Evolutionary conservation across 2,113 vertebrate species (phyloP).

Genomic region (Micronisus gabar): DNA sequence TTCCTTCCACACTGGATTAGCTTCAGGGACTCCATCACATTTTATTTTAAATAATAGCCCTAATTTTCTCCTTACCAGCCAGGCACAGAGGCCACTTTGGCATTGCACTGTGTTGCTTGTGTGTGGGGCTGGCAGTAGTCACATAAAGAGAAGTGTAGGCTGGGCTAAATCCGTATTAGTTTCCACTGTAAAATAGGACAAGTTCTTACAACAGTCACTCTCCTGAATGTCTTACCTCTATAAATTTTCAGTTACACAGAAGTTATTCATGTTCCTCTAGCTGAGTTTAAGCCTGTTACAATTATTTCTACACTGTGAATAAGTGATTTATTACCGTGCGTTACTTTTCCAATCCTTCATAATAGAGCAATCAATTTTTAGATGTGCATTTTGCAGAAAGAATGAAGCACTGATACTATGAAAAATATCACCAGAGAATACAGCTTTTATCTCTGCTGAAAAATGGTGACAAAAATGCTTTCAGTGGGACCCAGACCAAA

Average conservation of each 20-base stretch:
- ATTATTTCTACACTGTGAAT: not conserved
- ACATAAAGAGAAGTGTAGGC: not conserved
- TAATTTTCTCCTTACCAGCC: not conserved
- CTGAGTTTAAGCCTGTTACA: not conserved
- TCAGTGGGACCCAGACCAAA: not conserved
- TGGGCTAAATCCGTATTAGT: not conserved
- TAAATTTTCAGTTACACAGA: not conserved
- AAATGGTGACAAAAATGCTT: not conserved
- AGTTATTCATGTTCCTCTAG: not conserved
- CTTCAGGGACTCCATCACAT: not conserved
- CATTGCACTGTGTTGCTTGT: not conserved
- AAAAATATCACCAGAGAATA: not conserved
- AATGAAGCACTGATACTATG: not conserved
- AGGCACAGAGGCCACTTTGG: not conserved
- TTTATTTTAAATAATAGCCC: not conserved
- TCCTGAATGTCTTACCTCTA: not conserved
- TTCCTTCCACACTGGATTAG: not conserved
- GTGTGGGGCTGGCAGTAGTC: not conserved
- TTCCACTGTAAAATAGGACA: not conserved
- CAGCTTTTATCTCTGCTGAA: not conserved
- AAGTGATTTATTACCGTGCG: not conserved
- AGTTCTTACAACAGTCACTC: not conserved
- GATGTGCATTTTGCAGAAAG: not conserved
- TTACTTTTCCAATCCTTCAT: not conserved
- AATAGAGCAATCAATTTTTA: not conserved